Evolutionary conservation across 2,888 invertebrate species (phyloP), one percentile per base, ranked within the genome.

Genomic region (Agrypnus murinus): DNA sequence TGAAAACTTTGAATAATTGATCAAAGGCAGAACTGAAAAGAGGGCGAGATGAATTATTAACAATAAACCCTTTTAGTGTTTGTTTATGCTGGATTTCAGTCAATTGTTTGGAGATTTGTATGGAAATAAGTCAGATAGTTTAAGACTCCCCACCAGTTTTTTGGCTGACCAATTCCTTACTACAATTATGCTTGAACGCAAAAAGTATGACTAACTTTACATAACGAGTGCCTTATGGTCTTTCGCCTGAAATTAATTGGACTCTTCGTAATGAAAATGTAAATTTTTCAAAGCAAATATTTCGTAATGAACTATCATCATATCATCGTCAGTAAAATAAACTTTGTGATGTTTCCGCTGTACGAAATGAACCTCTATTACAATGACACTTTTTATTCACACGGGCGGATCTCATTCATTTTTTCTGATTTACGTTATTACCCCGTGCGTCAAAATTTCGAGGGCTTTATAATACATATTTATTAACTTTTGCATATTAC

Each of bases 1-100:
- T 80, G 79, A 77, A 80, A 81, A 80, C 75, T 78, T 75, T 83
- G 78, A 82, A 82, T 83, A 83, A 83, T 82, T 83, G 82, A 83
- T 83, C 82, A 83, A 83, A 83, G 79, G 75, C 75, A 76, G 65
- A 66, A 71, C 74, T 71, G 74, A 74, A 77, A 79, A 79, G 79
- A 79, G 79, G 79, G 77, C 74, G 71, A 65, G 72, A 77, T 82
- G 78, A 82, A 83, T 82, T 83, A 83, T 83, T 82, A 79, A 83
- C 77, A 77, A 77, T 77, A 80, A 81, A 81, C 80, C 81, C 81
- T 80, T 82, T 82, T 79, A 80, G 76, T 76, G 77, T 81, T 82
- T 81, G 80, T 82, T 81, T 80, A 80, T 77, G 72, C 74, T 75
- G 75, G 75, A 80, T 77, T 75, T 72, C 71, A 76, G 74, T 74